A percentile compares a stretch with the other conserved stretches of the same genome.
These are phyloP conservation scores for Oedothorax gibbosus DNA, from an alignment of 1,140 invertebrate species.

Conservation along the genomic window DNA sequence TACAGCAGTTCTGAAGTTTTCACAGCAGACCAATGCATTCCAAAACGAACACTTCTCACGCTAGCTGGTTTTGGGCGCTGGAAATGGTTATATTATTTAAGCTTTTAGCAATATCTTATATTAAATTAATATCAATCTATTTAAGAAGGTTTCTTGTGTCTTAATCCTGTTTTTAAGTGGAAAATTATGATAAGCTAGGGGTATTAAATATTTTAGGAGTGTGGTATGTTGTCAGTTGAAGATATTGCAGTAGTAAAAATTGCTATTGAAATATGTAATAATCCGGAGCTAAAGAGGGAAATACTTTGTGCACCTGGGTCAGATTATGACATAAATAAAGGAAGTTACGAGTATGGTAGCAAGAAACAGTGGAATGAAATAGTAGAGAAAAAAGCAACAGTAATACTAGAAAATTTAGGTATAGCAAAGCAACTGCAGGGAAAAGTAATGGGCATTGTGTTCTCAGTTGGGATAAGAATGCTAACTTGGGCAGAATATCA, in stretches of 20 bases:
- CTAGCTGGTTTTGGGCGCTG: too few species aligned
- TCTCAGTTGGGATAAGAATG: constrained; percentile 37
- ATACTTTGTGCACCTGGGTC: constrained; percentile 34
- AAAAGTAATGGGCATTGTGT: constrained; percentile 41
- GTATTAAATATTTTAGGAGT: background rate
- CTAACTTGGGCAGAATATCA: constrained; percentile 48
- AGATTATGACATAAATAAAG: constrained; percentile 23
- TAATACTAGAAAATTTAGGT: constrained; percentile 12
- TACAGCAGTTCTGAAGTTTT: too few species aligned
- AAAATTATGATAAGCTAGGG: background rate
- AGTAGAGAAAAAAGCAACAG: constrained; percentile 29
- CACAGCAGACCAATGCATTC: background rate
- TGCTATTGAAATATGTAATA: constrained; percentile 53
- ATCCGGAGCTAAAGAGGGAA: constrained; percentile 25
- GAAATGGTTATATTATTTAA: too few species aligned
- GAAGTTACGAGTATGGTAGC: background rate
- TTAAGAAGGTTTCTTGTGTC: too few species aligned
- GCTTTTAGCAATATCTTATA: too few species aligned
- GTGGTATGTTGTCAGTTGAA: constrained; percentile 34
- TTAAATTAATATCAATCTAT: too few species aligned
- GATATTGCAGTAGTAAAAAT: constrained; percentile 43
- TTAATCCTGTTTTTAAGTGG: too few species aligned
- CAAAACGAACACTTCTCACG: too few species aligned
- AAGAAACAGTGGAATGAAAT: constrained; percentile 50
- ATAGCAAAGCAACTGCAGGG: constrained; percentile 16